Base-by-base conservation (phyloP, 1,140 invertebrate species). In the Eulimnadia texana region DNA sequence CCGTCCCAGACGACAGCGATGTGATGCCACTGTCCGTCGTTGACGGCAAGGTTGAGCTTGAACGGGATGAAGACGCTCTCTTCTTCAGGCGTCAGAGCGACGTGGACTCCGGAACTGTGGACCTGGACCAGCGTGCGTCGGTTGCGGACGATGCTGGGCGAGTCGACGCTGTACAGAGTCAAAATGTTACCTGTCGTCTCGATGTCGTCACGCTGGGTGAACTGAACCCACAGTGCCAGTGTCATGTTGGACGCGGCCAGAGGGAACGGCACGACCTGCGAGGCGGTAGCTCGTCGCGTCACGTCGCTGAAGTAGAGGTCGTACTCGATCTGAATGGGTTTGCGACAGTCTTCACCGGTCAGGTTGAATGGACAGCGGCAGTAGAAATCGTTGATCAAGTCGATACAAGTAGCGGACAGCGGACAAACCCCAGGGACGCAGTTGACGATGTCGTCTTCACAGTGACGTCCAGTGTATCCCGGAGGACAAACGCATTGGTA, bases 21-120 rank as follows among this genome's bases (percentile, higher is more conserved):
- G 70, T 97, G 92, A 78, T 97, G 93, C 93, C 93, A 97, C 70
- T 93, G 88, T 10, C 91, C 92, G 69, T 96, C 93, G 67, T 94
- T 96, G 22, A 97, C 85, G 0, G 90, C 91, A 2, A 93, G 90
- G 66, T 88, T 93, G 70, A 93, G 88, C 57, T 84, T 81, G 73
- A 91, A 96, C 67, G 86, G 88, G 20, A 92, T 74, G 74, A 90
- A 93, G n/a, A 91, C 86, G 69, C 92, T 89, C 72, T 90, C 87
- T 1, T 88, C 71, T 67, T 92, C 88, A 27, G 84, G 81, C 77
- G 95, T 93, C 1, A 97, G 73, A 0, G 88, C 90, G 13, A 96
- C 81, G 71, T 90, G 85, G 0, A 95, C 85, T 6, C 90, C 90
- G 66, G 86, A 89, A 25, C 88, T 88, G 67, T 93, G 89, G 1